Percentiles rank a stretch among this genome's conserved stretches.
Conservation (phyloP, 1,140 invertebrate genomes). For the Bombus affinis region DNA sequence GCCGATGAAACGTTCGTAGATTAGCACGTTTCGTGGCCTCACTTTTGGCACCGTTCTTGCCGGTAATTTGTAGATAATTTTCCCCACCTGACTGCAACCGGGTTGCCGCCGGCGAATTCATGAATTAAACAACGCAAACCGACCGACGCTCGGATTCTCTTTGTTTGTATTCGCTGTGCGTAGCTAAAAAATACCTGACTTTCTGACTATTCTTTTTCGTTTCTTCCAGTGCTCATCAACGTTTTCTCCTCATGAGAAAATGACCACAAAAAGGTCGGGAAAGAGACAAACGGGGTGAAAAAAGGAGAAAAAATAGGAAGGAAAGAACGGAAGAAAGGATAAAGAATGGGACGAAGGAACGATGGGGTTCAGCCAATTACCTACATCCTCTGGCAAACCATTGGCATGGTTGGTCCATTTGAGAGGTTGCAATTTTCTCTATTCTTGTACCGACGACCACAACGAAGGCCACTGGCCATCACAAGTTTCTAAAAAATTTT, state of each 20-base stretch:
- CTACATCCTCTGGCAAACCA: constrained; percentile 1
- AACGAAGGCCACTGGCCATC: not conserved
- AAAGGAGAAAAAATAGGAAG: not conserved
- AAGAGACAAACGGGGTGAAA: not conserved
- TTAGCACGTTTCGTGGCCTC: not conserved
- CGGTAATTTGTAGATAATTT: constrained; percentile 56
- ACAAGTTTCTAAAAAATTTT: not conserved
- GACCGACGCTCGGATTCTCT: not conserved
- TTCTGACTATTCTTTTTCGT: too few species aligned
- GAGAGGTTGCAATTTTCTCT: constrained; percentile 39
- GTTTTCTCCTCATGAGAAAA: not conserved
- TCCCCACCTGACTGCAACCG: not conserved
- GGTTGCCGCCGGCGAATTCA: constrained; percentile 38
- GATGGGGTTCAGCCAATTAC: constrained; percentile 54
- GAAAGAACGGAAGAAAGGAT: not conserved
- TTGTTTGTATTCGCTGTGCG: constrained; percentile 15
- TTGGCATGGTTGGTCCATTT: constrained; percentile 21
- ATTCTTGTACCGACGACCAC: constrained; percentile 2
- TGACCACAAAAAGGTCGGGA: not conserved
- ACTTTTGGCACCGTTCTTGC: not conserved
- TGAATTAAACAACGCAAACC: constrained; percentile 58
- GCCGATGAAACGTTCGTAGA: not conserved
- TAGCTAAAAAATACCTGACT: constrained; percentile 18
- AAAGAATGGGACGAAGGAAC: not conserved
- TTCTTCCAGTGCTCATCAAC: not conserved